These are phyloP conservation scores for Columba janthina DNA, from an alignment of 2,113 vertebrate species.

Conservation along the genomic window DNA sequence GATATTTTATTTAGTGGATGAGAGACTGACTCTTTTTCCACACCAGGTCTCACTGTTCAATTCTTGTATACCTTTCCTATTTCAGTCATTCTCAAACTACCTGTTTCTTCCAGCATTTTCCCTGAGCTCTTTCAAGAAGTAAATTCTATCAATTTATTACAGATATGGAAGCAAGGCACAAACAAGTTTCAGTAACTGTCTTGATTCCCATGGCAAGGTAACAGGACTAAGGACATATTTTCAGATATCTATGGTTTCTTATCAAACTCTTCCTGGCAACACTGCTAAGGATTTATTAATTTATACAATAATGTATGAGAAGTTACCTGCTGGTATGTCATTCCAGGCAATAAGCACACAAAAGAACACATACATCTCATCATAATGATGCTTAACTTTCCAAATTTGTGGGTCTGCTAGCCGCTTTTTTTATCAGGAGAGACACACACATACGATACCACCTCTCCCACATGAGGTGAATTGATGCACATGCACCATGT, in stretches of 20 bases:
- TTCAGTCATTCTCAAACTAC: not conserved
- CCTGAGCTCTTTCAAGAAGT: not conserved
- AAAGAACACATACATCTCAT: not conserved
- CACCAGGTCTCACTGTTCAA: not conserved
- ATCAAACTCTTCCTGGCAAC: not conserved
- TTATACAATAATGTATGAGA: not conserved
- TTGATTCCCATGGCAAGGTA: not conserved
- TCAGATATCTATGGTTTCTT: not conserved
- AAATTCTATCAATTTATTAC: not conserved
- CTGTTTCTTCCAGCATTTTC: not conserved
- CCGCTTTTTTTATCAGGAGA: not conserved
- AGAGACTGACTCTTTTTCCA: not conserved
- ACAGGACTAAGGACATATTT: not conserved
- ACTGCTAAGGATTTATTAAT: not conserved
- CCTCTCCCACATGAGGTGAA: not conserved
- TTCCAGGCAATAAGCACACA: not conserved
- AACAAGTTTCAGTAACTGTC: not conserved
- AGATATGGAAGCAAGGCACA: not conserved
- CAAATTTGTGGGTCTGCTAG: not conserved
- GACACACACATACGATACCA: not conserved
- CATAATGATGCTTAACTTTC: not conserved
- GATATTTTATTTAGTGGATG: not conserved
- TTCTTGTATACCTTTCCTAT: not conserved
- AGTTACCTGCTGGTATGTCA: not conserved
- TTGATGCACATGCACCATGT: rapidly evolving